A percentile compares a stretch with the other conserved stretches of the same genome.
Conservation (phyloP, 1,140 invertebrate species). For the Brachionus paranguensis region DNA sequence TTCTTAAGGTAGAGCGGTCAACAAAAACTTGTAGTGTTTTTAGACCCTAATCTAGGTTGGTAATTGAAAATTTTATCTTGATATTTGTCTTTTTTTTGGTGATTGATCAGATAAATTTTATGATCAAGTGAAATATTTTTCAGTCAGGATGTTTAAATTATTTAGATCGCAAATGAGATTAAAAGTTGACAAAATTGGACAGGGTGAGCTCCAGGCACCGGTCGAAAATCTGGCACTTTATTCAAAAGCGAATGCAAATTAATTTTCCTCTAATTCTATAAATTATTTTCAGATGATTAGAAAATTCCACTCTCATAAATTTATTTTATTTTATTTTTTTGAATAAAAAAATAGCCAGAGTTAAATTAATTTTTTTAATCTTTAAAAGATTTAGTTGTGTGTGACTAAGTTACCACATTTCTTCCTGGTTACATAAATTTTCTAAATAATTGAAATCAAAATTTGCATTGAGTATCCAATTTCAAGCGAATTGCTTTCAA, state of each 20-base stretch:
- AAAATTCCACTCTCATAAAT: no score
- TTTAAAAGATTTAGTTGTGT: neutral
- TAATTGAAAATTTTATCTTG: neutral
- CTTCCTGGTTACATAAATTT: constrained; percentile 13
- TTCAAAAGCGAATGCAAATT: no score
- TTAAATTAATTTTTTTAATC: neutral
- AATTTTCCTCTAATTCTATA: no score
- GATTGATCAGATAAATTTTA: neutral
- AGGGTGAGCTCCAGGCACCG: neutral
- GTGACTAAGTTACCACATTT: neutral
- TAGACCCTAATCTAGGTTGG: neutral
- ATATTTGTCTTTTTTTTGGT: neutral
- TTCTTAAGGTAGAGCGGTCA: neutral
- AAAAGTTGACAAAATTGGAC: neutral
- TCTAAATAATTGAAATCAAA: neutral
- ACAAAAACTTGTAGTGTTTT: neutral
- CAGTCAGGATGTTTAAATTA: neutral
- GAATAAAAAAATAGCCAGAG: no score
- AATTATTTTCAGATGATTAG: no score
- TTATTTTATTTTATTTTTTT: no score
- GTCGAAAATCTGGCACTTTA: no score
- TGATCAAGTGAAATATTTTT: neutral
- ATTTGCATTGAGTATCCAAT: neutral
- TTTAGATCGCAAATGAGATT: neutral
- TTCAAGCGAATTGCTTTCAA: neutral